Evolutionary conservation across 1,140 invertebrate genomes (phyloP), one percentile per base, ranked within the genome.

Genomic region (Scaptodrosophila lebanonensis): DNA sequence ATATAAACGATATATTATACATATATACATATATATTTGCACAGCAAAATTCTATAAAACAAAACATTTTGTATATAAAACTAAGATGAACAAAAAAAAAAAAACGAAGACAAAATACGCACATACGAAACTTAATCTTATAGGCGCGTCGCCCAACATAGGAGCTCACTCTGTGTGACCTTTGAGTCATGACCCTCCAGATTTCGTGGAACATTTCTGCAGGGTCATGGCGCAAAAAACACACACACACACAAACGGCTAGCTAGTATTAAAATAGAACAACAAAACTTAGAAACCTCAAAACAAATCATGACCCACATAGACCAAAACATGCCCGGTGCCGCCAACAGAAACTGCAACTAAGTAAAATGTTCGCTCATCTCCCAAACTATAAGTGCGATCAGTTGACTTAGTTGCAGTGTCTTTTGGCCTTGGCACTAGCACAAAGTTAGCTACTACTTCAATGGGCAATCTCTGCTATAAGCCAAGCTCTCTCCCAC

Each of bases 1-100:
- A 39, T 22, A 51, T 44, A 60, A 66, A 82, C 66, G 66, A 83
- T 73, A 79, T 79, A 79, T n/a, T n/a, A n/a, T 73, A 82, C 75
- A 79, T 76, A 44, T 73, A 79, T 82, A 79, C 71, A 82, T 75
- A 82, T 73, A 82, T 66, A 82, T 83, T 82, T 75, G 66, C 66
- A 82, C 72, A 83, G 71, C 67, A 76, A 83, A 83, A 56, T 42
- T 68, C 33, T 47, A 58, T 59, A 60, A 53, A 44, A 52, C 69
- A 51, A 15, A 79, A 79, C 51, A 75, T 75, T 75, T 75, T 82
- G 70, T 76, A 83, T 83, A 76, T 83, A 83, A 70, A 68, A 58
- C 51, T 51, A 72, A 53, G 48, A 53, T 32, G 45, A 50, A 44
- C 30, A 39, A 50, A 54, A 65, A 53, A 53, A 44, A 48, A 70